These are phyloP conservation scores for Archips crataeganus DNA, from an alignment of 2,888 invertebrate genomes.

Conservation along the genomic window DNA sequence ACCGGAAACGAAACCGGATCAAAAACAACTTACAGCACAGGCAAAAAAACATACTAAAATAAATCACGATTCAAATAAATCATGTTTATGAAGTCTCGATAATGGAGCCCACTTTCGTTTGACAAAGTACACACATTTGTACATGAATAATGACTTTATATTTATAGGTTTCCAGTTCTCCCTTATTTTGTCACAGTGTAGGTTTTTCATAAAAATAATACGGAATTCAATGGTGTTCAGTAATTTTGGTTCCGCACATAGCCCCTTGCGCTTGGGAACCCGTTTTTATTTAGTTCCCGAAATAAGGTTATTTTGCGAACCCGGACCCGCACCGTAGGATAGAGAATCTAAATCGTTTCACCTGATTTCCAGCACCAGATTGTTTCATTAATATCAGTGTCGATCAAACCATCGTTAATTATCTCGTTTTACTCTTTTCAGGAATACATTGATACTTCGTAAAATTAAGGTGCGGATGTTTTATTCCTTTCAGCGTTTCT, in stretches of 20 bases:
- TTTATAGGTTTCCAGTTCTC: constrained; percentile 1
- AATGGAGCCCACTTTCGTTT: constrained; percentile 16
- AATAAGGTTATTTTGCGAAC: background rate
- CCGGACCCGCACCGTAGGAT: background rate
- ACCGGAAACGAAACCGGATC: background rate
- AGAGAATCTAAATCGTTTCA: constrained; percentile 6
- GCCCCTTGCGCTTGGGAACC: background rate
- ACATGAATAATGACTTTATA: constrained; percentile 15
- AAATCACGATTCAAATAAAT: constrained; percentile 18
- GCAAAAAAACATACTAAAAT: background rate
- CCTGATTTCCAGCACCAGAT: constrained; percentile 11
- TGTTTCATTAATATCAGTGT: constrained; percentile 11
- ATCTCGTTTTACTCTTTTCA: background rate
- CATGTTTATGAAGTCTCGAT: constrained; percentile 8
- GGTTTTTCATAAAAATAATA: background rate
- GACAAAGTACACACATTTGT: constrained; percentile 21
- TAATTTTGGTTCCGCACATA: background rate
- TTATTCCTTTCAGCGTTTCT: background rate
- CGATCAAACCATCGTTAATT: constrained; percentile 4
- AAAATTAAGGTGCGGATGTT: background rate
- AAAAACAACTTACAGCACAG: background rate
- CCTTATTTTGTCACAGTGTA: background rate
- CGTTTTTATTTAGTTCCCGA: constrained; percentile 3
- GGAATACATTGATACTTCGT: background rate
- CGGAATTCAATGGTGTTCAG: background rate